Conservation (phyloP, 2,888 invertebrate species). For the Clanis bilineata region DNA sequence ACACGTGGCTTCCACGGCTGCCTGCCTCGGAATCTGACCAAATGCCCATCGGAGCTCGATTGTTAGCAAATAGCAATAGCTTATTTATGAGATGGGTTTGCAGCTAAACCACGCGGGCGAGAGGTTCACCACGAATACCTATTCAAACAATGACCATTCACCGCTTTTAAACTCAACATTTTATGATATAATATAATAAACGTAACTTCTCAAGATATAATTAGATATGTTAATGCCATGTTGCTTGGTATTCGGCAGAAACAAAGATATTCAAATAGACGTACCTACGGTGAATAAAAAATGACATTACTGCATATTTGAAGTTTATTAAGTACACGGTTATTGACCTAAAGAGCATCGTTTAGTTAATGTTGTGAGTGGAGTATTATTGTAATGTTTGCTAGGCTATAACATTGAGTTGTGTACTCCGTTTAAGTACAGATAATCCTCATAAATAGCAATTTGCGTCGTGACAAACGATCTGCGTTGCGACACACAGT, state of each 20-base stretch:
- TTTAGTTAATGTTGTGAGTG: neutral
- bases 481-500: conserved; percentile 64
- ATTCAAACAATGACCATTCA: neutral
- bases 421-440: conserved; percentile 53
- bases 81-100: conserved; percentile 68
- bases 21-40: conserved; percentile 77
- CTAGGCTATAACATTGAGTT: conserved; percentile 40
- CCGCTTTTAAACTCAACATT: neutral
- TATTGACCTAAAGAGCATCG: conserved; percentile 3
- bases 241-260: neutral
- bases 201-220: neutral
- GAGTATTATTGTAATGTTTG: conserved; percentile 6
- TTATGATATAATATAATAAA: neutral
- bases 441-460: conserved; percentile 79
- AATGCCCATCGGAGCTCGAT: conserved; percentile 77
- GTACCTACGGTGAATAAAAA: neutral
- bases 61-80: conserved; percentile 74
- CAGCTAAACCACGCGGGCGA: conserved; percentile 24
- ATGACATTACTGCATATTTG: conserved; percentile 1
- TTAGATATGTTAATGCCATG: conserved; percentile 5
- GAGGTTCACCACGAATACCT: conserved; percentile 7
- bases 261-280: conserved; percentile 5
- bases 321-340: conserved; percentile 1
- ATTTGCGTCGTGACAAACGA: conserved; percentile 78
- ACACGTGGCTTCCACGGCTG: conserved; percentile 77